Conservation (phyloP, 2,797 vertebrate species). For the Bothrops alternatus region DNA sequence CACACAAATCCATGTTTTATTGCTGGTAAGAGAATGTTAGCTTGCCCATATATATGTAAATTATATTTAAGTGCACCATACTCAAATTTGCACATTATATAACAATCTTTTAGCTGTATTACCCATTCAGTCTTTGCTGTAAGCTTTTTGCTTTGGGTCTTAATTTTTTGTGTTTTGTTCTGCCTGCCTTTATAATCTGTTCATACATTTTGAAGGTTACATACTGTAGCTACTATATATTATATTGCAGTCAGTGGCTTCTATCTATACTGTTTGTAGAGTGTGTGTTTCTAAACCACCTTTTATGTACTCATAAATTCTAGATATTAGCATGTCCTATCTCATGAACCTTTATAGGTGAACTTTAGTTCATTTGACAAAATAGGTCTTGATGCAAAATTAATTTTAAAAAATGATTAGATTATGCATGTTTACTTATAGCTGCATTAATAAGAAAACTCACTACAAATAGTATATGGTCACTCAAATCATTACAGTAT, state of each 20-base stretch:
- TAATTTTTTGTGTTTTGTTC: background rate
- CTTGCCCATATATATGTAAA: background rate
- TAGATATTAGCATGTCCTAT: background rate
- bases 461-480: background rate
- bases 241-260: background rate
- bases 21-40: background rate
- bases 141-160: background rate
- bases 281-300: background rate
- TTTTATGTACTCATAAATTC: background rate
- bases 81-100: background rate
- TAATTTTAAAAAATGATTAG: background rate
- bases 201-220: background rate
- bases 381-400: background rate
- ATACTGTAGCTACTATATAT: background rate
- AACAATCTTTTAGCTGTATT: background rate
- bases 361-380: background rate
- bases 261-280: background rate
- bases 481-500: background rate
- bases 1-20: background rate
- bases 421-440: background rate
- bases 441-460: background rate
- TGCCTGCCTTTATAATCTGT: background rate
- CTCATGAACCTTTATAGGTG: background rate
- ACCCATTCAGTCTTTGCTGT: background rate
- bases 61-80: background rate